Percentiles rank a stretch among this genome's conserved stretches.
phyloP scores from a whole-genome alignment of 2,888 invertebrate species.

The Nezara viridula region DNA sequence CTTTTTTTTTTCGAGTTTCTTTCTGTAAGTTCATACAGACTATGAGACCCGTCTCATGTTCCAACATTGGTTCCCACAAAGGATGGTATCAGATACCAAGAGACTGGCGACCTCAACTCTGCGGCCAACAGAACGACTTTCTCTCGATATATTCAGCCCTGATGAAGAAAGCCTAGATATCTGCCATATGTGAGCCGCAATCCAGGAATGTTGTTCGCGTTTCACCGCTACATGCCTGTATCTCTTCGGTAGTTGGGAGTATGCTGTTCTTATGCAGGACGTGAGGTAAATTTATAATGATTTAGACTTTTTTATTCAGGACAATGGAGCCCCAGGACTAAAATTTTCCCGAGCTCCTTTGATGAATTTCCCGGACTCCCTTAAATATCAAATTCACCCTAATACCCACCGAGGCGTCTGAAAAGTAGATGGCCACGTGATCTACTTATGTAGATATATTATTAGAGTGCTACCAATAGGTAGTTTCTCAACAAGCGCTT shows the following conservation, averaged over 20 bases:
- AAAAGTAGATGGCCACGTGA: too few relatives aligned
- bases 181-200: background rate
- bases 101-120: background rate
- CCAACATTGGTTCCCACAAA: background rate
- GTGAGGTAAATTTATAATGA: background rate
- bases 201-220: background rate
- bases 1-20: background rate
- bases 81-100: background rate
- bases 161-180: slow-evolving; percentile 34
- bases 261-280: background rate
- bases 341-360: too few relatives aligned
- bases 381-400: too few relatives aligned
- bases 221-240: background rate
- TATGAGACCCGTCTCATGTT: background rate
- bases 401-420: too few relatives aligned
- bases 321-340: too few relatives aligned
- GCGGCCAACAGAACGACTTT: background rate
- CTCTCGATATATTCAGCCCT: slow-evolving; percentile 9
- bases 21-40: background rate
- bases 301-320: too few relatives aligned
- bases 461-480: too few relatives aligned
- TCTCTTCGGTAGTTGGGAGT: background rate
- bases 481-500: too few relatives aligned
- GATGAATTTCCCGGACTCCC: too few relatives aligned
- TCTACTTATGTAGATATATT: too few relatives aligned